Conservation (phyloP, 1,140 invertebrate species). For the Oreohelix idahoensis region DNA sequence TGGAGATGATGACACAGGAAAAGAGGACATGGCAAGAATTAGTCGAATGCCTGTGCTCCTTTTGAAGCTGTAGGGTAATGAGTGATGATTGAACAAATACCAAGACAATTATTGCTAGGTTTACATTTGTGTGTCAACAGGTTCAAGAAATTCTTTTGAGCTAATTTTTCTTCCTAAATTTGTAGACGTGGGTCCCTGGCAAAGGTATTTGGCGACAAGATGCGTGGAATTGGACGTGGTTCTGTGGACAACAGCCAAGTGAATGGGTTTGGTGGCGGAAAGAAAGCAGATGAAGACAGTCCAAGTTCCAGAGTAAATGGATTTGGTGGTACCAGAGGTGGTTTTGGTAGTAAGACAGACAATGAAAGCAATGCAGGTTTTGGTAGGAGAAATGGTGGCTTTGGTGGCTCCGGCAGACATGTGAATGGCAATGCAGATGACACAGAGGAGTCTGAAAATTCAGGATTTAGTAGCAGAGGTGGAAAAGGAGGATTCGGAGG, state of each 20-base stretch:
- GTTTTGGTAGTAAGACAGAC: not conserved
- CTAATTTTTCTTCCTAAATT: not conserved
- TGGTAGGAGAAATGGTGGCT: not conserved
- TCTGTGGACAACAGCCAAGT: not conserved
- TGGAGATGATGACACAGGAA: no score
- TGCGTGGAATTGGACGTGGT: slow-evolving; percentile 16
- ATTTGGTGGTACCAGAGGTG: not conserved
- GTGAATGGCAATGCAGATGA: not conserved
- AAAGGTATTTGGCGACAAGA: not conserved
- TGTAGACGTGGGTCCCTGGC: not conserved
- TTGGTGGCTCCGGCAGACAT: no score
- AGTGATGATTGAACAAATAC: no score
- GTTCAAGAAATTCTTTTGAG: no score
- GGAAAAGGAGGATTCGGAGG: no score
- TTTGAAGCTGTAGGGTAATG: no score
- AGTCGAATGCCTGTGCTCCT: no score
- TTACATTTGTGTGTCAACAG: no score
- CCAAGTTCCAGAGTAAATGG: not conserved
- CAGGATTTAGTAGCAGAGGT: not conserved
- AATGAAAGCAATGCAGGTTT: not conserved
- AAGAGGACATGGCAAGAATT: no score
- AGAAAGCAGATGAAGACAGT: not conserved
- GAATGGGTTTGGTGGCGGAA: not conserved
- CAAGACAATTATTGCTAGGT: no score
- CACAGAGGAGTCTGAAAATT: not conserved